Evolutionary conservation across 2,888 invertebrate genomes (phyloP).

Genomic region (Tipula helvola): DNA sequence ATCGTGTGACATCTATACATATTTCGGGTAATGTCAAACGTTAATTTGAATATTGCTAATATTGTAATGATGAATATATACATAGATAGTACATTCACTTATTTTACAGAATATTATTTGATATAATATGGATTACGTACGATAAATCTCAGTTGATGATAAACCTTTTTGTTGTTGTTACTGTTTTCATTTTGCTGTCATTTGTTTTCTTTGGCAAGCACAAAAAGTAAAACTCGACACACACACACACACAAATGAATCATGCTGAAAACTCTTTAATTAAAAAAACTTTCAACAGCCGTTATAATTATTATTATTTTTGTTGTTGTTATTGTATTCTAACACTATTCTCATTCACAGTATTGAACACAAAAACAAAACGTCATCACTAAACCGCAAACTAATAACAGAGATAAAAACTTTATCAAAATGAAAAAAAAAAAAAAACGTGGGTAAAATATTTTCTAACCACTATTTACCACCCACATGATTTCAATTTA

Average conservation of each 20-base stretch:
- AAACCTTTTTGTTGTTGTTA: neutral
- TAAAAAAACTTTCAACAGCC: neutral
- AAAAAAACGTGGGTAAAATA: neutral
- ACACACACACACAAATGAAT: neutral
- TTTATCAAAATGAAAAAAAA: neutral
- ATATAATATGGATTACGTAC: neutral
- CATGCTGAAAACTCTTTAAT: neutral
- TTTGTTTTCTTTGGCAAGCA: too few relatives aligned
- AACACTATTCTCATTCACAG: neutral
- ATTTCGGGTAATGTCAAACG: too few relatives aligned
- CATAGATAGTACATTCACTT: too few relatives aligned
- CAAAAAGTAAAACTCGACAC: neutral
- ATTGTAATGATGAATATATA: too few relatives aligned
- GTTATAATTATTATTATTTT: neutral
- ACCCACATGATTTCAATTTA: neutral
- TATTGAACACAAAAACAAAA: neutral
- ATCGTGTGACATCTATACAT: neutral
- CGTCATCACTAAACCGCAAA: neutral
- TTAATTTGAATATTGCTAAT: too few relatives aligned
- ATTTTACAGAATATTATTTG: too few relatives aligned
- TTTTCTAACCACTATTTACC: neutral
- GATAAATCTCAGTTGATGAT: neutral
- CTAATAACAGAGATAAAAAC: neutral
- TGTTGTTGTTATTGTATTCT: neutral
- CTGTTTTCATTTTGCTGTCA: too few relatives aligned